A percentile compares a stretch with the other conserved stretches of the same genome.
phyloP scores from a whole-genome alignment of 2,797 vertebrate species.

The Coregonus suidteri region DNA sequence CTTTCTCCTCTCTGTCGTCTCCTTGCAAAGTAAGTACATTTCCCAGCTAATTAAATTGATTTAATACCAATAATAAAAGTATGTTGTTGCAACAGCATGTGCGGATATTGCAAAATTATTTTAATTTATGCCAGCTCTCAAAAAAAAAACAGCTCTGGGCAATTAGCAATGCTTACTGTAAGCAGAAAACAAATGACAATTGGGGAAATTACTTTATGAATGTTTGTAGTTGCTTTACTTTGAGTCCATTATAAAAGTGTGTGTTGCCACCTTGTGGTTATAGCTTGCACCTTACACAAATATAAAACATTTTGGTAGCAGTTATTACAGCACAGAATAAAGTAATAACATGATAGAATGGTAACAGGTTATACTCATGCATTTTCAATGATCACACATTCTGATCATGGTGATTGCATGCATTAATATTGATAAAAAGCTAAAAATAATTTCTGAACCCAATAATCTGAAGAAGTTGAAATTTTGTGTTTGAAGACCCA shows the following conservation, averaged over 20 bases:
- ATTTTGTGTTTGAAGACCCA: not conserved
- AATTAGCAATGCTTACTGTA: not conserved
- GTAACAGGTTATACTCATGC: not conserved
- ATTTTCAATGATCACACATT: not conserved
- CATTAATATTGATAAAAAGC: too few species aligned
- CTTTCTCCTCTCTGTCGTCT: not conserved
- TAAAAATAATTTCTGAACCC: not conserved
- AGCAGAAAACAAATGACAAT: not conserved
- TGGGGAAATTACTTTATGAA: not conserved
- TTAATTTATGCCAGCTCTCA: not conserved
- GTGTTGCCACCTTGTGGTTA: slow-evolving; percentile 69
- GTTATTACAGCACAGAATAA: not conserved
- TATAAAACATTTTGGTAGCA: not conserved
- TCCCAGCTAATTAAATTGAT: not conserved
- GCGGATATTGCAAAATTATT: not conserved
- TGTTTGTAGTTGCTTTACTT: not conserved
- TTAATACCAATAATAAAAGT: slow-evolving; percentile 4
- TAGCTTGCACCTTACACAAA: slow-evolving; percentile 10
- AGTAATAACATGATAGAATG: not conserved
- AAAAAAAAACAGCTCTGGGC: not conserved
- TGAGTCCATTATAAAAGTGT: slow-evolving; percentile 43
- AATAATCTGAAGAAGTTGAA: not conserved
- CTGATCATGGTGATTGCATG: too few species aligned
- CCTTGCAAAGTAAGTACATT: not conserved
- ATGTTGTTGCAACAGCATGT: slow-evolving; percentile 1